These are phyloP conservation scores for Athetis lepigone DNA, from an alignment of 2,888 invertebrate genomes.

Conservation along the genomic window DNA sequence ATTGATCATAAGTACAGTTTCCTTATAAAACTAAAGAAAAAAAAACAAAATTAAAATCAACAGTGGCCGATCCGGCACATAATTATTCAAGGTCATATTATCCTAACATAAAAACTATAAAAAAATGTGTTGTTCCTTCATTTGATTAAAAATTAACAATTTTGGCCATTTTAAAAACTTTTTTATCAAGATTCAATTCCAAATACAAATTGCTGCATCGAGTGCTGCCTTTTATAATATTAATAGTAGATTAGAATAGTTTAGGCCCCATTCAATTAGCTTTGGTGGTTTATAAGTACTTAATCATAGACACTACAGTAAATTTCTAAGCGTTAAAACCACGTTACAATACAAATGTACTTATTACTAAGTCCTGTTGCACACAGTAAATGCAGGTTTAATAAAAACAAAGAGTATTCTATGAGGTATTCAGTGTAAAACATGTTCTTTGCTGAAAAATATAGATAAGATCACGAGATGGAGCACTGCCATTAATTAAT, in stretches of 20 bases:
- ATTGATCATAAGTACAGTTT: slow-evolving; percentile 36
- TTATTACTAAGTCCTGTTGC: slow-evolving; percentile 39
- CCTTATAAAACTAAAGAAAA: slow-evolving; percentile 15
- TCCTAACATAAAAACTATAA: slow-evolving; percentile 9
- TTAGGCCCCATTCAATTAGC: neutral
- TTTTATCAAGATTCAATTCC: slow-evolving; percentile 6
- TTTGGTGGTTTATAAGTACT: slow-evolving; percentile 6
- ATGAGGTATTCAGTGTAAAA: neutral
- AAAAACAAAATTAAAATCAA: slow-evolving; percentile 20
- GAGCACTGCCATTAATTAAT: neutral
- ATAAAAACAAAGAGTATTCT: slow-evolving; percentile 16
- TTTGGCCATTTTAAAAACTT: slow-evolving; percentile 13
- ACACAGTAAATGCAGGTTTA: slow-evolving; percentile 46
- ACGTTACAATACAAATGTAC: slow-evolving; percentile 36
- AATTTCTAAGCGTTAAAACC: slow-evolving; percentile 40
- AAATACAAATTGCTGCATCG: neutral
- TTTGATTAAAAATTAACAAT: slow-evolving; percentile 51
- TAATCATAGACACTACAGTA: slow-evolving; percentile 32
- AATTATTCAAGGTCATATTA: slow-evolving; percentile 4
- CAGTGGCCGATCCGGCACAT: slow-evolving; percentile 9
- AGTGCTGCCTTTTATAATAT: neutral
- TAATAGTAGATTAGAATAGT: slow-evolving; percentile 11
- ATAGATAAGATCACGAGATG: neutral
- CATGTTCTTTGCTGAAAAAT: neutral
- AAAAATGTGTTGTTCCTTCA: slow-evolving; percentile 11